phyloP scores from a whole-genome alignment of 1,140 invertebrate genomes.

The Littorina saxatilis region DNA sequence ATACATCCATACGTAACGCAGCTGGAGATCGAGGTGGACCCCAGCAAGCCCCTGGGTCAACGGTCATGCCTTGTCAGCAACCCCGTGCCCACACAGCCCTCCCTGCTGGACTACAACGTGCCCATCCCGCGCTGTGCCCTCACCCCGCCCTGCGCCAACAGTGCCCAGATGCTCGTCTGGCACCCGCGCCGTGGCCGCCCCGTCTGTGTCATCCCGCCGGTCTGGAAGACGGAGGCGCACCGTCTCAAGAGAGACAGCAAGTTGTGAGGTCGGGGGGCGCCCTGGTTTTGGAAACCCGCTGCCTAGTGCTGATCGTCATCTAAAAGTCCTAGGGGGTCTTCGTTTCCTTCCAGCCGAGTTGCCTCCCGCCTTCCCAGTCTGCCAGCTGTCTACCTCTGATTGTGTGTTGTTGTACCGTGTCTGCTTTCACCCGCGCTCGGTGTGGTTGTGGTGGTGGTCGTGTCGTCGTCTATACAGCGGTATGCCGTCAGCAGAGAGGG shows the following conservation, averaged over 20 bases:
- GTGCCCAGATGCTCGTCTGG: slow-evolving; percentile 75
- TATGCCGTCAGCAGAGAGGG: too few species aligned
- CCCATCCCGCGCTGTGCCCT: slow-evolving; percentile 71
- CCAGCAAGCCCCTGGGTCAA: slow-evolving; percentile 63
- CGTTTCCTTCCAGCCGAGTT: not conserved
- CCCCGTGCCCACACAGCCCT: slow-evolving; percentile 66
- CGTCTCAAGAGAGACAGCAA: slow-evolving; percentile 60
- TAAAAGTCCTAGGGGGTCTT: not conserved
- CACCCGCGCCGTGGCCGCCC: slow-evolving; percentile 64
- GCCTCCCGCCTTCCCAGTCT: not conserved
- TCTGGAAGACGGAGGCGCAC: slow-evolving; percentile 65
- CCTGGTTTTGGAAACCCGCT: not conserved
- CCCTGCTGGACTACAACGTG: slow-evolving; percentile 68
- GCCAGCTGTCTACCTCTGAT: too few species aligned
- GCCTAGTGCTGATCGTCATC: too few species aligned
- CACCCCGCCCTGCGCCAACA: slow-evolving; percentile 75
- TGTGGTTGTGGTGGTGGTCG: too few species aligned
- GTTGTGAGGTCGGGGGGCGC: slow-evolving; percentile 49
- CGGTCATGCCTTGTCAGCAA: slow-evolving; percentile 68
- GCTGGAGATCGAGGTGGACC: slow-evolving; percentile 72
- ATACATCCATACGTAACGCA: slow-evolving; percentile 15
- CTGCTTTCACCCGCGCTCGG: not conserved
- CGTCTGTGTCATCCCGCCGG: slow-evolving; percentile 67
- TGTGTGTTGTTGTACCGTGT: not conserved
- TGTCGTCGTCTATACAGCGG: too few species aligned